A percentile compares a stretch with the other conserved stretches of the same genome.
These are phyloP conservation scores for Chironomus tepperi DNA, from an alignment of 1,140 invertebrate species.

Conservation along the genomic window DNA sequence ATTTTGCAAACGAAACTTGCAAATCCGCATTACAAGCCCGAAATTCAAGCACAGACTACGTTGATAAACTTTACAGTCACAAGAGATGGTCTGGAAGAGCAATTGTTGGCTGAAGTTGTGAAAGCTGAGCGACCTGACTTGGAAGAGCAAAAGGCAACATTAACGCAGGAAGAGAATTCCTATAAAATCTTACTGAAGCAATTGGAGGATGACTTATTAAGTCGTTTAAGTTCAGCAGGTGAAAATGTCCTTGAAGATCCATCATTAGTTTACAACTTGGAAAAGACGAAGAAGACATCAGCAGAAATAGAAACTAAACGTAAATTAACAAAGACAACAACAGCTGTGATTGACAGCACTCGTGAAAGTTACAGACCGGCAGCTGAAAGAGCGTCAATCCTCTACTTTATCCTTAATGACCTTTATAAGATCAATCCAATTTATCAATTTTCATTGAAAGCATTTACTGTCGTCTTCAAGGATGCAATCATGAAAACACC, in stretches of 20 bases:
- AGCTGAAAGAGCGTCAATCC: slow-evolving; percentile 73
- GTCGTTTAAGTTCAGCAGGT: slow-evolving; percentile 76
- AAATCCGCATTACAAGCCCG: slow-evolving; percentile 93
- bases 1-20: slow-evolving; percentile 89
- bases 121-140: slow-evolving; percentile 88
- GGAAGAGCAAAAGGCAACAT: slow-evolving; percentile 58
- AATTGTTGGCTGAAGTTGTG: slow-evolving; percentile 87
- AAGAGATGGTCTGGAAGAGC: slow-evolving; percentile 84
- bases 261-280: slow-evolving; percentile 82
- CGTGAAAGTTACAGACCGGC: slow-evolving; percentile 81
- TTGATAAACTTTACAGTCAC: slow-evolving; percentile 95
- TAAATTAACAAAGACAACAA: slow-evolving; percentile 73
- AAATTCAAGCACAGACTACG: slow-evolving; percentile 93
- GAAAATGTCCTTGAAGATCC: slow-evolving; percentile 86
- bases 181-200: slow-evolving; percentile 89
- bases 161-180: slow-evolving; percentile 89
- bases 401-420: slow-evolving; percentile 94
- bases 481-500: slow-evolving; percentile 70
- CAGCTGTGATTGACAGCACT: slow-evolving; percentile 81
- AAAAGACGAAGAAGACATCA: slow-evolving; percentile 87
- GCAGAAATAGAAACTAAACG: slow-evolving; percentile 83
- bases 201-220: slow-evolving; percentile 81
- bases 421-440: slow-evolving; percentile 89
- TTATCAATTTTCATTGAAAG: slow-evolving; percentile 94
- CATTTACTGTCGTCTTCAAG: slow-evolving; percentile 87